phyloP scores from a whole-genome alignment of 1,140 invertebrate species.

The Phocides pigmalion region DNA sequence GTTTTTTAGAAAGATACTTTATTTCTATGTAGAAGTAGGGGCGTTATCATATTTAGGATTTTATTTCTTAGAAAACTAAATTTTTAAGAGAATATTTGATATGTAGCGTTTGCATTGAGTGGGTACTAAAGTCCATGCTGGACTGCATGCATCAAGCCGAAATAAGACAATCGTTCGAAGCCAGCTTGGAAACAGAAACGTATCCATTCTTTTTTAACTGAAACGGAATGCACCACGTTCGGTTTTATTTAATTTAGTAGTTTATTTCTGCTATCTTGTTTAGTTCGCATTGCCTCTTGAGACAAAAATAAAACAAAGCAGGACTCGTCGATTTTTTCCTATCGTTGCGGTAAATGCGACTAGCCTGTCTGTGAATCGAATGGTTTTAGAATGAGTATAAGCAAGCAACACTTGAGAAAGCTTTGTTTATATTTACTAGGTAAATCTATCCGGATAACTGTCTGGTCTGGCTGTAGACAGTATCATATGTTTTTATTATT shows the following conservation, averaged over 20 bases:
- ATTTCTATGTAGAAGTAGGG: too few relatives aligned
- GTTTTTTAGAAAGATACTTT: too few relatives aligned
- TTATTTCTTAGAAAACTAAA: too few relatives aligned
- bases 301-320: conserved; percentile 20
- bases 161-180: conserved; percentile 10
- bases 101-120: too few relatives aligned
- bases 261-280: conserved; percentile 10
- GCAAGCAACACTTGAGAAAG: background rate
- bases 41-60: too few relatives aligned
- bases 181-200: conserved; percentile 1
- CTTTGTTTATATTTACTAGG: background rate
- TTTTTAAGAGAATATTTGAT: too few relatives aligned
- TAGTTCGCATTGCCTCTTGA: conserved; percentile 11
- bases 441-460: background rate
- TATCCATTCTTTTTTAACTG: conserved; percentile 6
- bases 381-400: conserved; percentile 21
- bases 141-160: too few relatives aligned
- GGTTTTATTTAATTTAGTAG: conserved; percentile 15
- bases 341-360: conserved; percentile 6
- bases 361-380: conserved; percentile 13
- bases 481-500: background rate
- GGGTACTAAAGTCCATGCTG: too few relatives aligned
- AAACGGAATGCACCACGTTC: conserved; percentile 5
- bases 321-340: conserved; percentile 2
- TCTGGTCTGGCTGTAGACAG: background rate